A percentile compares a stretch with the other conserved stretches of the same genome.
These are phyloP conservation scores for Corydoras maculifer DNA, from an alignment of 2,113 vertebrate genomes.

Conservation along the genomic window DNA sequence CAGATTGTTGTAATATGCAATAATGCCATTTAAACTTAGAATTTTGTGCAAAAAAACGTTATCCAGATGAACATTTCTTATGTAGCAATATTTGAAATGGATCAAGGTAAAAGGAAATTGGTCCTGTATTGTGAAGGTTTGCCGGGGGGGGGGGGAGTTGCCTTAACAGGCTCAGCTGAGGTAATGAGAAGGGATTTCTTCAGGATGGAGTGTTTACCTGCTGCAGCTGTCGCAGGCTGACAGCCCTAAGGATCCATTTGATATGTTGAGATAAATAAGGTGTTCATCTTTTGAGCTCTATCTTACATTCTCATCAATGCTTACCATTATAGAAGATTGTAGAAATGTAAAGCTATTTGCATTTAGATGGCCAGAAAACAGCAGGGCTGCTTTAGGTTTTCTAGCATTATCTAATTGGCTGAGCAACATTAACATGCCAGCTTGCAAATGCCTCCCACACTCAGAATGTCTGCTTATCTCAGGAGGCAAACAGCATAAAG, in stretches of 20 bases:
- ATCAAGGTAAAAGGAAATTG: neutral
- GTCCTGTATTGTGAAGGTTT: neutral
- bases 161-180: neutral
- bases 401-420: constrained; percentile 11
- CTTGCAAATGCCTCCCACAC: constrained; percentile 6
- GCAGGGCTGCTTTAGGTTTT: constrained; percentile 21
- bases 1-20: no score
- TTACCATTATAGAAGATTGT: neutral
- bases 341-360: neutral
- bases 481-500: constrained; percentile 19
- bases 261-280: neutral
- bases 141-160: neutral
- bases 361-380: constrained; percentile 11
- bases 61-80: neutral
- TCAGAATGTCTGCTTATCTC: constrained; percentile 9
- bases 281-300: neutral
- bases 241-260: neutral
- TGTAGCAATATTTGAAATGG: neutral
- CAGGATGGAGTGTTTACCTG: neutral
- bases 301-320: neutral
- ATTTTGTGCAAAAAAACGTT: no score
- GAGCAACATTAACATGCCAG: constrained; percentile 12
- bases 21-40: no score
- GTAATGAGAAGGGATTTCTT: neutral
- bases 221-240: neutral